phyloP scores from a whole-genome alignment of 2,113 vertebrate species.

The Motacilla alba region DNA sequence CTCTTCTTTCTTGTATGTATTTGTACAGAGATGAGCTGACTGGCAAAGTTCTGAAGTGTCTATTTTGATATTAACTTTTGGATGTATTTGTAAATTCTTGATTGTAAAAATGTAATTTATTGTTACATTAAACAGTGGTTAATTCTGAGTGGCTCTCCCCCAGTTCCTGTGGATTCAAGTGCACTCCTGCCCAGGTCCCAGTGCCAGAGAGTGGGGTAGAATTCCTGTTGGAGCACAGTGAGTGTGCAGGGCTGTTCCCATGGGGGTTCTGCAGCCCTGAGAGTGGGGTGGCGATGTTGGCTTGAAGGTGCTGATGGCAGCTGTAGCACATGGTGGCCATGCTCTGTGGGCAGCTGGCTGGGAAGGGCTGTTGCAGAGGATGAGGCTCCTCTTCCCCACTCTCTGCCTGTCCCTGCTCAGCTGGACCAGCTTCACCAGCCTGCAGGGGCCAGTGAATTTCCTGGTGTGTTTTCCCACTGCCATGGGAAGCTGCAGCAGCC shows the following conservation, averaged over 20 bases:
- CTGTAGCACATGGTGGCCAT: not conserved
- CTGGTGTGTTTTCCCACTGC: no score
- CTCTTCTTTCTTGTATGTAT: not conserved
- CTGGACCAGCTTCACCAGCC: not conserved
- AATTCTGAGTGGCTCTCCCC: not conserved
- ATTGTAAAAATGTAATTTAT: slow-evolving; percentile 32
- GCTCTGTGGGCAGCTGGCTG: not conserved
- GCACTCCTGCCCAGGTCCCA: not conserved
- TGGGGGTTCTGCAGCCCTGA: fast-evolving
- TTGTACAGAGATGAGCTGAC: not conserved
- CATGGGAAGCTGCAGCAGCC: fast-evolving
- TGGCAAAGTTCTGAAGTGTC: not conserved
- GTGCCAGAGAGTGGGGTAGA: fast-evolving
- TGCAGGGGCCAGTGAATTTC: fast-evolving
- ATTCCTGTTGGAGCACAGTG: not conserved
- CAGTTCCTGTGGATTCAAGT: fast-evolving
- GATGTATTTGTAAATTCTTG: slow-evolving; percentile 23
- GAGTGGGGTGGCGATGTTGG: fast-evolving
- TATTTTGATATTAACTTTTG: slow-evolving; percentile 39
- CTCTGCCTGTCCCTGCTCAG: not conserved
- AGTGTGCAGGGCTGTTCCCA: not conserved
- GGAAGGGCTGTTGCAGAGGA: no score
- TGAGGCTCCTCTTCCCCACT: no score
- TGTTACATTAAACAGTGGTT: not conserved
- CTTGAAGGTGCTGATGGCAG: not conserved